Conservation (phyloP, 2,113 vertebrate genomes). For the Ploceus nigricollis region DNA sequence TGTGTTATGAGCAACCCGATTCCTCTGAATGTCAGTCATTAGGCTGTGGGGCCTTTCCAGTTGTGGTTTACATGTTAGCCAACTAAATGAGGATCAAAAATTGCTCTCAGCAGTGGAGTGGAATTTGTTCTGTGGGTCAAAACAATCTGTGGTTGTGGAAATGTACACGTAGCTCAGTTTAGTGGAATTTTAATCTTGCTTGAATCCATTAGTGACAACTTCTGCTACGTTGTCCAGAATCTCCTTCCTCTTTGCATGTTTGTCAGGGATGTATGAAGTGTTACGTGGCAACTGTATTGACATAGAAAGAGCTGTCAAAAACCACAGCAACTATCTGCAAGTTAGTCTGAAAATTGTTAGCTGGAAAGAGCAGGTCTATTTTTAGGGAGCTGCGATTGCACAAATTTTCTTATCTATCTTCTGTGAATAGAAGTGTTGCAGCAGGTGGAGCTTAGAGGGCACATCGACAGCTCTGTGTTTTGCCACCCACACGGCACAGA, state of each 20-base stretch:
- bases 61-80: neutral
- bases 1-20: neutral
- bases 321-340: neutral
- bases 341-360: neutral
- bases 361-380: neutral
- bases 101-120: neutral
- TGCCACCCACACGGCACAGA: accelerated
- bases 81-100: neutral
- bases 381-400: neutral
- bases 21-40: neutral
- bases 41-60: neutral
- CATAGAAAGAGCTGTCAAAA: neutral
- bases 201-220: neutral
- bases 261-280: neutral
- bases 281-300: neutral
- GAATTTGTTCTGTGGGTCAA: neutral
- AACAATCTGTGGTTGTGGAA: neutral
- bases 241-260: neutral
- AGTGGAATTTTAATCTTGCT: neutral
- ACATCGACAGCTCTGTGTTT: neutral
- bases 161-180: neutral
- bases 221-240: neutral
- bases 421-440: neutral
- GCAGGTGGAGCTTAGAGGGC: neutral
- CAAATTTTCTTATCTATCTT: neutral